phyloP scores from a whole-genome alignment of 2,797 vertebrate genomes.

The Falco columbarius region DNA sequence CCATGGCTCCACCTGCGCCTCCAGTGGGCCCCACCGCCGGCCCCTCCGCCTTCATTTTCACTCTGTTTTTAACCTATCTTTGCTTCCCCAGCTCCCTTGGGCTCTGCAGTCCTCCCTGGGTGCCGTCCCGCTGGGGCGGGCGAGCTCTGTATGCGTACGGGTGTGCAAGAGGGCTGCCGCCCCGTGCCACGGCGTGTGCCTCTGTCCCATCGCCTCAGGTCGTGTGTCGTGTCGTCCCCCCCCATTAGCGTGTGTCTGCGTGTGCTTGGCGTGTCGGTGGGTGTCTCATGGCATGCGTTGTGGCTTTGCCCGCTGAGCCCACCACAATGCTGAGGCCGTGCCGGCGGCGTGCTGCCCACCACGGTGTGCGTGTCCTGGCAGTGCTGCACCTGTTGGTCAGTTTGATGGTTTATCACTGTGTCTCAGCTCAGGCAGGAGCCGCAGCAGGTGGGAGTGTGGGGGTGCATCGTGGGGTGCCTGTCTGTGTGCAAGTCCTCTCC shows the following conservation, averaged over 20 bases:
- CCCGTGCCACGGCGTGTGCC: neutral
- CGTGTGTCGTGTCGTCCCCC: neutral
- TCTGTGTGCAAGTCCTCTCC: neutral
- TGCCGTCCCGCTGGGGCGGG: neutral
- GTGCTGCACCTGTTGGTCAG: neutral
- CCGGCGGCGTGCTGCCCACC: neutral
- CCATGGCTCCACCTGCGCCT: constrained; percentile 50
- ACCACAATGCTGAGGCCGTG: neutral
- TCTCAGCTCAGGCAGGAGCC: neutral
- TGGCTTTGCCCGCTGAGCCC: constrained; percentile 2
- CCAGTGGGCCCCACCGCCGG: constrained; percentile 33
- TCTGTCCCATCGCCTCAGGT: neutral
- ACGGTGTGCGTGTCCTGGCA: neutral
- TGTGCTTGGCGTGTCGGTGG: neutral
- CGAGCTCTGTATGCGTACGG: neutral
- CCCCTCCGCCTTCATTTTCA: constrained; percentile 31
- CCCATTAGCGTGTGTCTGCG: neutral
- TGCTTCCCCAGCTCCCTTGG: constrained; percentile 75
- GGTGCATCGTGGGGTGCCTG: neutral
- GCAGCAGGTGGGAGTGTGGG: neutral
- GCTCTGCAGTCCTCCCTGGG: constrained; percentile 34
- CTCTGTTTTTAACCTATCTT: constrained; percentile 74
- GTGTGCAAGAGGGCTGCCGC: neutral
- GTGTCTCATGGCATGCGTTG: constrained; percentile 16
- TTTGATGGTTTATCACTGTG: neutral